Percentiles rank a stretch among this genome's conserved stretches.
Evolutionary conservation across 2,113 vertebrate species (phyloP).

Genomic region (Eurypyga helias): DNA sequence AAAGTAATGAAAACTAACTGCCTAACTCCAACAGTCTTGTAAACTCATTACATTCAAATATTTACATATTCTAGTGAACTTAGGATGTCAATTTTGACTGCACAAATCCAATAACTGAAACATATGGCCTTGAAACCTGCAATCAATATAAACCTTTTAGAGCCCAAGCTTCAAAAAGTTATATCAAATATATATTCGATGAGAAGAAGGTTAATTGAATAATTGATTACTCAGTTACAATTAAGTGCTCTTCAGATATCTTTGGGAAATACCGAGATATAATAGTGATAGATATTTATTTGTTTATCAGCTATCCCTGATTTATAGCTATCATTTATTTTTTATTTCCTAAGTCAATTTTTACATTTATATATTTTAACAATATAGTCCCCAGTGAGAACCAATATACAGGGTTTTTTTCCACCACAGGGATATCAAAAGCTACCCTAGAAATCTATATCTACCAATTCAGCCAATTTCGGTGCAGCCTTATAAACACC

Average conservation of each 20-base stretch:
- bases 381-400: neutral
- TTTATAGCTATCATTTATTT: slow-evolving; percentile 66
- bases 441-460: neutral
- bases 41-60: slow-evolving; percentile 65
- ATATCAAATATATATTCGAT: slow-evolving; percentile 79
- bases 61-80: slow-evolving; percentile 66
- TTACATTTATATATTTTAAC: slow-evolving; percentile 66
- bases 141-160: slow-evolving; percentile 80
- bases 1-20: slow-evolving; percentile 51
- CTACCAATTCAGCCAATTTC: neutral
- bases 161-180: slow-evolving; percentile 75
- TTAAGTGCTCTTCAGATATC: slow-evolving; percentile 77
- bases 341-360: slow-evolving; percentile 62
- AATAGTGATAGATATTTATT: slow-evolving; percentile 74
- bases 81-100: slow-evolving; percentile 62
- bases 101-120: slow-evolving; percentile 74
- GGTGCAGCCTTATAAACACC: neutral
- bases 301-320: slow-evolving; percentile 63
- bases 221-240: slow-evolving; percentile 80
- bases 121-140: slow-evolving; percentile 73
- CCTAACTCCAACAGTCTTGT: neutral
- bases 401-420: slow-evolving; percentile 9
- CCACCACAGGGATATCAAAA: neutral
- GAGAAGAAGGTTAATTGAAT: slow-evolving; percentile 81
- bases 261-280: slow-evolving; percentile 70